Conservation (phyloP, 1,140 invertebrate species). For the Cyphomyrmex costatus region DNA sequence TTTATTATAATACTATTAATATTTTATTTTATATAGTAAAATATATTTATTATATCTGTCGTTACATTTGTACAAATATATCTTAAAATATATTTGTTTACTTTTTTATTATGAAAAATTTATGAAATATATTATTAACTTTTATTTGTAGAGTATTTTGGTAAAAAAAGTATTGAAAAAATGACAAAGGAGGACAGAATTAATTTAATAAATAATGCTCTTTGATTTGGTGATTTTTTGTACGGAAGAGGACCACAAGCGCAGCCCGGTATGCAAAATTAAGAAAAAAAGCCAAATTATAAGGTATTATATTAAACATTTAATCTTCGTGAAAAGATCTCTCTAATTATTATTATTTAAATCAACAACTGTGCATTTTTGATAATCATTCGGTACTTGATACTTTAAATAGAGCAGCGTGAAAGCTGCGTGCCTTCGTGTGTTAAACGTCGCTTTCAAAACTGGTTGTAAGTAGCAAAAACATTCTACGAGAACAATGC, state of each 20-base stretch:
- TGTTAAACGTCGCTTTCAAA: constrained; percentile 20
- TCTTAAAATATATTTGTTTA: not conserved
- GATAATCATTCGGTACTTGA: constrained; percentile 12
- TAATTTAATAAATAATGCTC: not conserved
- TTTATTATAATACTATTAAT: not conserved
- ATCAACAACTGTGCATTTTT: constrained; percentile 49
- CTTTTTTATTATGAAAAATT: not conserved
- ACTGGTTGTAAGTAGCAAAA: constrained; percentile 35
- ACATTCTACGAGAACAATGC: constrained; percentile 18
- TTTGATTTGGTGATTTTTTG: constrained; percentile 13
- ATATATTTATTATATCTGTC: constrained; percentile 3
- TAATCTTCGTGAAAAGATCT: constrained; percentile 12
- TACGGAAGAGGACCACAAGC: constrained; percentile 74
- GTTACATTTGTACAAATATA: not conserved
- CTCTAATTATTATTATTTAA: constrained; percentile 25
- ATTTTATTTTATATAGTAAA: not conserved
- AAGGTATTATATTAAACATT: constrained; percentile 23
- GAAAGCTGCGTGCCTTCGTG: constrained; percentile 17
- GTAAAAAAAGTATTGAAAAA: not conserved
- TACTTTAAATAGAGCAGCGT: constrained; percentile 6
- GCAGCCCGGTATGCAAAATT: constrained; percentile 73
- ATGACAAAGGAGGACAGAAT: not conserved
- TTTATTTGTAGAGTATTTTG: not conserved
- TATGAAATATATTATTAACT: not conserved
- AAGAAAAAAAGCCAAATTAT: constrained; percentile 70